A percentile compares a stretch with the other conserved stretches of the same genome.
Evolutionary conservation across 2,113 vertebrate species (phyloP).

Genomic region (Seriola quinqueradiata): DNA sequence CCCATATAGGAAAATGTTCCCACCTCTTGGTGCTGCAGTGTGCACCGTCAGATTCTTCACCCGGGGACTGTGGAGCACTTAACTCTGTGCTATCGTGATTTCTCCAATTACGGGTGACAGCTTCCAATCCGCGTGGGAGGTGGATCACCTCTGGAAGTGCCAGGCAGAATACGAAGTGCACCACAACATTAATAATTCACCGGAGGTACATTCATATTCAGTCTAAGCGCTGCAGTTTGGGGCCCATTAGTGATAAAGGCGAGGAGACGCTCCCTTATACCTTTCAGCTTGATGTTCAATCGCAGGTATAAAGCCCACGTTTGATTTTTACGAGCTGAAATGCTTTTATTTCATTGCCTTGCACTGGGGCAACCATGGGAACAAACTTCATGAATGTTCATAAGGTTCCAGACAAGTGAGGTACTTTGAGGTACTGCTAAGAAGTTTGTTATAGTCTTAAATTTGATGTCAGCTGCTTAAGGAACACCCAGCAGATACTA

Average conservation of each 20-base stretch:
- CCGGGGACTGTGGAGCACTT: constrained; percentile 83
- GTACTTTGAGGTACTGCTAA: constrained; percentile 37
- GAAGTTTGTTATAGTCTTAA: constrained; percentile 35
- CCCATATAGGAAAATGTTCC: constrained; percentile 58
- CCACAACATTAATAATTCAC: constrained; percentile 86
- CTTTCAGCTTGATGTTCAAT: constrained; percentile 73
- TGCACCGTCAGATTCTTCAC: constrained; percentile 78
- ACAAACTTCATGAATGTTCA: constrained; percentile 64
- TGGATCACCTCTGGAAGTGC: constrained; percentile 83
- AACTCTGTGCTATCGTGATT: constrained; percentile 84
- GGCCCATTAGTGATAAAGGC: constrained; percentile 84
- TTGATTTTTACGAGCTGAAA: constrained; percentile 65
- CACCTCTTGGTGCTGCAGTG: constrained; percentile 70
- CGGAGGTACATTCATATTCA: constrained; percentile 79
- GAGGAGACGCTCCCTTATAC: constrained; percentile 70
- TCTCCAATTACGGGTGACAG: constrained; percentile 87
- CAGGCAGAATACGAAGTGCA: constrained; percentile 80
- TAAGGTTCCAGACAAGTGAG: constrained; percentile 30
- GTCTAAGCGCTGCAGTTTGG: constrained; percentile 82
- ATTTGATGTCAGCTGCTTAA: constrained; percentile 2
- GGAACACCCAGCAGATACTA: not conserved
- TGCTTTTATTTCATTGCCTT: constrained; percentile 66
- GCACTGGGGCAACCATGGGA: constrained; percentile 16
- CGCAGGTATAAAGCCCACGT: constrained; percentile 68
- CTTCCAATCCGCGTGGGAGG: constrained; percentile 83